Conservation (phyloP, 2,888 invertebrate species). For the Drosophila eohydei region DNA sequence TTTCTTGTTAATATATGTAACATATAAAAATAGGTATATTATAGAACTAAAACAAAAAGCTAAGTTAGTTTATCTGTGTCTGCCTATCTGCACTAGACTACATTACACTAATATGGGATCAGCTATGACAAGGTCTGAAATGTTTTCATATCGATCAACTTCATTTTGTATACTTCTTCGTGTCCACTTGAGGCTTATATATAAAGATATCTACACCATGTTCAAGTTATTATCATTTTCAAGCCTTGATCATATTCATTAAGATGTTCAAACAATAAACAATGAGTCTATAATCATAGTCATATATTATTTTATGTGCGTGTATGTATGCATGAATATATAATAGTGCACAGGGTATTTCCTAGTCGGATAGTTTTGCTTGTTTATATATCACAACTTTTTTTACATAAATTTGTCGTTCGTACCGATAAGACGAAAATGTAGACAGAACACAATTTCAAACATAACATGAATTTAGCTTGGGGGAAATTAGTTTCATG, state of each 20-base stretch:
- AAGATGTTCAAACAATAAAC: not conserved
- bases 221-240: no score
- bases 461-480: conserved; percentile 26
- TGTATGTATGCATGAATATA: no score
- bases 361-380: not conserved
- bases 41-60: no score
- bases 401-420: not conserved
- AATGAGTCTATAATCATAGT: no score
- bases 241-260: not conserved
- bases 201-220: no score
- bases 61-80: not conserved
- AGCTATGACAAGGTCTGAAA: not conserved
- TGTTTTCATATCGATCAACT: not conserved
- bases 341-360: not conserved
- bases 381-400: not conserved
- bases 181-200: no score
- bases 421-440: conserved; percentile 23
- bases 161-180: no score
- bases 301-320: no score
- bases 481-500: conserved; percentile 15
- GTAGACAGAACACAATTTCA: not conserved
- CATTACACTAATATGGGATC: not conserved
- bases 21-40: not conserved
- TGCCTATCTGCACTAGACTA: no score
- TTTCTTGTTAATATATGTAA: not conserved